Evolutionary conservation across 2,113 vertebrate genomes (phyloP), one percentile per base, ranked within the genome.

Genomic region (Phalacrocorax aristotelis): DNA sequence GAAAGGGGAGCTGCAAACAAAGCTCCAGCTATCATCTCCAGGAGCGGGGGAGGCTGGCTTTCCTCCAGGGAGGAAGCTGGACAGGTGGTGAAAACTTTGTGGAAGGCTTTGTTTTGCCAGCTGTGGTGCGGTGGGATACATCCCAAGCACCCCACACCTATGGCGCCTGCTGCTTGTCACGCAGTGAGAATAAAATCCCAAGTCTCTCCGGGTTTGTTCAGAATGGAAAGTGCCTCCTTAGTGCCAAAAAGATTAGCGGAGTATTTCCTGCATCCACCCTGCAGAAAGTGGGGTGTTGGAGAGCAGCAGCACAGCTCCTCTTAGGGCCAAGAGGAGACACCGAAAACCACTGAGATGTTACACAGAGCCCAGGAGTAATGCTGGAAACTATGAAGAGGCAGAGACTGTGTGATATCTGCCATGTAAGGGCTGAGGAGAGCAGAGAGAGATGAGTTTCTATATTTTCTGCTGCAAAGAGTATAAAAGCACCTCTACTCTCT

Each of bases 51-150:
- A 93, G 68, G 81, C 34, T 96, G 84, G 70, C 79, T 96, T 97
- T 97, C 83, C 91, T 94, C 76, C 30, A 18, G 51, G 51, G 61
- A 87, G 86, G 89, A 95, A 92, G 74, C 42, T 29, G 66, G 89
- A 20, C 68, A 95, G 78, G 81, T 91, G 89, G 62, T 88, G 86
- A 70, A 87, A 88, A 60, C 61, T 60, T 40, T 58, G 85, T 69
- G 86, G 79, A 82, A 64, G 71, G 34, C 29, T 90, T 91, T 92
- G 89, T 97, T 97, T 97, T 94, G 89, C 69, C 93, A 95, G 89
- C 87, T 92, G 91, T 3, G 6, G 57, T 61, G 83, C 1, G 5
- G 69, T 49, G 89, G 89, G 74, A 94, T n/a, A 22, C 40, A 65
- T 70, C 90, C 62, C 44, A 8, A 62, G 42, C 57, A 54, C 46